Percentiles rank a stretch among this genome's conserved stretches.
Conservation (phyloP, 1,140 invertebrate genomes). For the Neodiprion pinetum region DNA sequence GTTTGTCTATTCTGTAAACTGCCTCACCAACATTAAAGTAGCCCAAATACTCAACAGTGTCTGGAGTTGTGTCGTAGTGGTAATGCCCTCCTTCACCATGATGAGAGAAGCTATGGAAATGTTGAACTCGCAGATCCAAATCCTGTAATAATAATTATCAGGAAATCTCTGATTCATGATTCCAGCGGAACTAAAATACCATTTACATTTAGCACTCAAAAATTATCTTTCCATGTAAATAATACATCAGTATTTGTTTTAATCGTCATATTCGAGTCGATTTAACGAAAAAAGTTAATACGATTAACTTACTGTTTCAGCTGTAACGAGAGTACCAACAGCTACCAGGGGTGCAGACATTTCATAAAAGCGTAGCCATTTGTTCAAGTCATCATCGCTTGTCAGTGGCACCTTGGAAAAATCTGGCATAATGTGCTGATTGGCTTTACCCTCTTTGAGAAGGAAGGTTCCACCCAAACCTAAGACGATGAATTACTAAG, state of each 20-base stretch:
- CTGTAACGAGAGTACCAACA: slow-evolving; percentile 86
- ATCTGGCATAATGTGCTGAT: slow-evolving; percentile 94
- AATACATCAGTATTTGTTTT: background rate
- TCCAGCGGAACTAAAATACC: slow-evolving; percentile 3
- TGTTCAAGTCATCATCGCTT: slow-evolving; percentile 76
- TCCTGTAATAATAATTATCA: slow-evolving; percentile 64
- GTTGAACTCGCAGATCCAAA: slow-evolving; percentile 88
- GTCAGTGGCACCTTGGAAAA: slow-evolving; percentile 80
- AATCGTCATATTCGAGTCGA: background rate
- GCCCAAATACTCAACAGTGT: slow-evolving; percentile 82
- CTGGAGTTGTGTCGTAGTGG: slow-evolving; percentile 91
- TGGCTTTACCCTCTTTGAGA: slow-evolving; percentile 80
- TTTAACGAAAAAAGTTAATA: slow-evolving; percentile 10
- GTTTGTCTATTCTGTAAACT: slow-evolving; percentile 83
- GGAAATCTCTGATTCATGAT: background rate
- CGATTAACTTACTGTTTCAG: slow-evolving; percentile 75
- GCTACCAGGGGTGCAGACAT: slow-evolving; percentile 87
- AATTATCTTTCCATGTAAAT: background rate
- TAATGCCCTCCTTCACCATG: slow-evolving; percentile 94
- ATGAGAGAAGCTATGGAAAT: slow-evolving; percentile 92
- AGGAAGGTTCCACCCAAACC: slow-evolving; percentile 90
- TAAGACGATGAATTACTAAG: slow-evolving; percentile 39
- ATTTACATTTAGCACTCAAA: background rate
- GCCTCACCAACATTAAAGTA: slow-evolving; percentile 83
- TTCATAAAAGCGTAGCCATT: slow-evolving; percentile 92